Conservation (phyloP, 2,113 vertebrate species). For the Corythaixoides concolor region DNA sequence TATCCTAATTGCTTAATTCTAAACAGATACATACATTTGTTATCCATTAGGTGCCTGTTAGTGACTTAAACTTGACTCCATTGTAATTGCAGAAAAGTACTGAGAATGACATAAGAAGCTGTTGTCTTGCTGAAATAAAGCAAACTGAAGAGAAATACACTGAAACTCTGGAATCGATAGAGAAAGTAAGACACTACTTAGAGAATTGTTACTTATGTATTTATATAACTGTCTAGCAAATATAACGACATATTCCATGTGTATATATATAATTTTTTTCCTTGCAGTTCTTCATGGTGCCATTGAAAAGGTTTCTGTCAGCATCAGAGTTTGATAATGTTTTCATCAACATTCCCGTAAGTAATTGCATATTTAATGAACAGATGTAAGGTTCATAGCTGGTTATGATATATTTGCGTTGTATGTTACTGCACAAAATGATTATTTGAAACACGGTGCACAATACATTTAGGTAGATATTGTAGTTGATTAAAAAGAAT, state of each 20-base stretch:
- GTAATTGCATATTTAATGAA: constrained; percentile 43
- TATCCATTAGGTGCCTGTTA: constrained; percentile 13
- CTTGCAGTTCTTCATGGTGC: constrained; percentile 92
- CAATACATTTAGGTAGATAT: background rate
- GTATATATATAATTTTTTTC: background rate
- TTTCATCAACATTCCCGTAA: constrained; percentile 96
- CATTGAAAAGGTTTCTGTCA: constrained; percentile 87
- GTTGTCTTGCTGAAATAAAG: constrained; percentile 93
- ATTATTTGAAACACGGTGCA: background rate
- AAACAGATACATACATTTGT: constrained; percentile 25
- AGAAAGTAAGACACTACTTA: constrained; percentile 80
- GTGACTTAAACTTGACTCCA: constrained; percentile 31
- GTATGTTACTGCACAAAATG: background rate
- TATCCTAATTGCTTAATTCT: constrained; percentile 26
- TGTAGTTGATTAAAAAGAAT: background rate
- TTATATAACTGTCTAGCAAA: background rate
- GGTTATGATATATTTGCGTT: background rate
- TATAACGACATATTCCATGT: background rate
- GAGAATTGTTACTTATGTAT: background rate
- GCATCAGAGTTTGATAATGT: constrained; percentile 84
- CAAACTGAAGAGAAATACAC: constrained; percentile 98
- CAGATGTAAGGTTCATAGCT: background rate
- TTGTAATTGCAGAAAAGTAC: constrained; percentile 84
- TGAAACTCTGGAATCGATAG: constrained; percentile 95
- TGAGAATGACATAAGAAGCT: constrained; percentile 92